phyloP scores from a whole-genome alignment of 2,888 invertebrate genomes.

The Hypselothyrea guttata region DNA sequence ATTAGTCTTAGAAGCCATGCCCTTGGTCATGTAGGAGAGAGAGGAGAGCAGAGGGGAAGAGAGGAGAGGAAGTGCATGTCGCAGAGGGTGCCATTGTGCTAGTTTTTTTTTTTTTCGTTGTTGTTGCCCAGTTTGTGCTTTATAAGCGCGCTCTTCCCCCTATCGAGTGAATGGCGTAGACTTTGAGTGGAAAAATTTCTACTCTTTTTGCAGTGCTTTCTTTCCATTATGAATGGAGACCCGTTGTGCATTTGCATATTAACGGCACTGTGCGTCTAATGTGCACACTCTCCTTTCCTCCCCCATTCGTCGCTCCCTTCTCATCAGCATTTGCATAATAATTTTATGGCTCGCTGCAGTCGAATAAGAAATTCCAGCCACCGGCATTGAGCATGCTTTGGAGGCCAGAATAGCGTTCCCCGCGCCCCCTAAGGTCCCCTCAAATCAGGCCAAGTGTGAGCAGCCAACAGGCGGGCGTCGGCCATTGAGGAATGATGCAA shows the following conservation, averaged over 20 bases:
- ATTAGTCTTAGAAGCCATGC: conserved; percentile 71
- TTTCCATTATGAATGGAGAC: conserved; percentile 51
- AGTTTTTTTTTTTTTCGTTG: conserved; percentile 17
- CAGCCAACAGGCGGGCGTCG: conserved; percentile 10
- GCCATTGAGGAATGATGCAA: conserved; percentile 52
- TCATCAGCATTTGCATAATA: conserved; percentile 68
- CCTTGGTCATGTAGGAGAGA: too few species aligned
- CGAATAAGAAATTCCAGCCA: conserved; percentile 61
- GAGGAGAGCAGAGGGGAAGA: conserved; percentile 15
- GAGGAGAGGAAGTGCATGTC: not conserved
- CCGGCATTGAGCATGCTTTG: conserved; percentile 28
- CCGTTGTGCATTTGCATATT: conserved; percentile 68
- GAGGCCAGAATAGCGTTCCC: conserved; percentile 4
- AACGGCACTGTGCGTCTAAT: conserved; percentile 74
- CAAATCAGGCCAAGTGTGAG: conserved; percentile 12
- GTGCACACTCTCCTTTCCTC: conserved; percentile 56
- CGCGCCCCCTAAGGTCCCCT: not conserved
- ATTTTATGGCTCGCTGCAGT: conserved; percentile 75
- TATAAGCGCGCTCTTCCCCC: not conserved
- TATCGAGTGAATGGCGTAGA: conserved; percentile 43
- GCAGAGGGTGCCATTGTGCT: conserved; percentile 47
- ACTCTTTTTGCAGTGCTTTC: conserved; percentile 2
- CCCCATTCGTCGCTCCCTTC: not conserved
- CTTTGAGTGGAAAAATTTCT: conserved; percentile 36
- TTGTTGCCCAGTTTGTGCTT: conserved; percentile 38